A percentile compares a stretch with the other conserved stretches of the same genome.
Conservation (phyloP, 2,113 vertebrate species). For the Rhombomys opimus region DNA sequence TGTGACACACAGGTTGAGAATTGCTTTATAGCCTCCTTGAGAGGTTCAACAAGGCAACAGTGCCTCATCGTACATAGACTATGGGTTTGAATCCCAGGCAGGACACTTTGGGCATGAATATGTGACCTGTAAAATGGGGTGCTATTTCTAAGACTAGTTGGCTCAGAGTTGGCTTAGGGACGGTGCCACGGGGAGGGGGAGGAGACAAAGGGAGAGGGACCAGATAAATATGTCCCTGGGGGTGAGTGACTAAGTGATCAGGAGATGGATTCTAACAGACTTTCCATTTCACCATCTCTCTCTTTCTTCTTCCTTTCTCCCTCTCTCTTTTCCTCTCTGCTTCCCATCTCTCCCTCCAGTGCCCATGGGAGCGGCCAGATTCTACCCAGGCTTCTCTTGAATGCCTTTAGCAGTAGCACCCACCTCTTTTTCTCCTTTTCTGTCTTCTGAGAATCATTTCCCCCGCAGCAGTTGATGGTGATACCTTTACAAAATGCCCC, state of each 20-base stretch:
- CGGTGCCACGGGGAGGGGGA: background rate
- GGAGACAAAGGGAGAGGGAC: background rate
- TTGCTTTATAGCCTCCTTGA: background rate
- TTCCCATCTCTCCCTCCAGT: too few relatives aligned
- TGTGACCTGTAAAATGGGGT: background rate
- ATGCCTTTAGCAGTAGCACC: background rate
- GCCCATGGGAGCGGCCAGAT: background rate
- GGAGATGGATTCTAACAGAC: background rate
- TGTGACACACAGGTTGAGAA: background rate
- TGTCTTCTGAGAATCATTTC: background rate
- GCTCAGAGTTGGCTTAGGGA: background rate
- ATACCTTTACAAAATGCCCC: background rate
- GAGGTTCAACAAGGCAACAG: background rate
- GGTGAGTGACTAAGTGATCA: background rate
- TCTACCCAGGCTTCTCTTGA: background rate
- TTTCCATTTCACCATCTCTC: background rate
- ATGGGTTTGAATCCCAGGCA: background rate
- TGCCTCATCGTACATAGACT: background rate
- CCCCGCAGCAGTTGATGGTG: background rate
- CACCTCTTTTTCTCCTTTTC: background rate
- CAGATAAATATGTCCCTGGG: background rate
- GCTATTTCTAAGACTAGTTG: background rate
- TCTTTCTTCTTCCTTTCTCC: background rate
- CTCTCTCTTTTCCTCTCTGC: too few relatives aligned
- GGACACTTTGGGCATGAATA: background rate